A percentile compares a stretch with the other conserved stretches of the same genome.
These are phyloP conservation scores for Terebella lapidaria DNA, from an alignment of 2,888 invertebrate species.

Conservation along the genomic window DNA sequence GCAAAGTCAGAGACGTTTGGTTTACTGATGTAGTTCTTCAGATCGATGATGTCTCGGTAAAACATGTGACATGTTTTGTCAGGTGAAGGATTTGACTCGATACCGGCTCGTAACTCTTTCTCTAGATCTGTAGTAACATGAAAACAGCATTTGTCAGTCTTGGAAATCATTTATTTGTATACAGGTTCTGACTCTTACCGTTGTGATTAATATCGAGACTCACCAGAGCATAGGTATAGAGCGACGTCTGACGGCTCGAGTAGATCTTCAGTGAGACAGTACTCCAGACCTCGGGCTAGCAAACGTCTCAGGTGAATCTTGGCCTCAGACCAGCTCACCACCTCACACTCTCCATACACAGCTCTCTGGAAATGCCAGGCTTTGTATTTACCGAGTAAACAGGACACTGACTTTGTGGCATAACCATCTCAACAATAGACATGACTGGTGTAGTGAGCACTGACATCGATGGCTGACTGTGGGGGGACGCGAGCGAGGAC, in stretches of 20 bases:
- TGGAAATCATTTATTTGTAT: no score
- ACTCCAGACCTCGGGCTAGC: background rate
- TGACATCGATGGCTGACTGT: background rate
- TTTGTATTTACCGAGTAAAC: background rate
- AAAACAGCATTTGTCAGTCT: no score
- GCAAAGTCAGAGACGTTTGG: constrained; percentile 28
- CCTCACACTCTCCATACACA: background rate
- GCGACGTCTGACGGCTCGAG: background rate
- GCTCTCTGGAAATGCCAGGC: background rate
- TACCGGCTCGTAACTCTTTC: constrained; percentile 33
- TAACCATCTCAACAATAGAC: background rate
- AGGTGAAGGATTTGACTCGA: constrained; percentile 30
- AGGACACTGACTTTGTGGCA: background rate
- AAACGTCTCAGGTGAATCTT: background rate
- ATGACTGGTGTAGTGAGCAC: background rate
- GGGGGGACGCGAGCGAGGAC: background rate
- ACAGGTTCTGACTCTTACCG: no score
- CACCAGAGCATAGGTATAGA: background rate
- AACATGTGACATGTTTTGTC: constrained; percentile 33
- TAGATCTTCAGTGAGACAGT: background rate
- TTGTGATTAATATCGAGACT: no score
- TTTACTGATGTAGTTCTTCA: constrained; percentile 44
- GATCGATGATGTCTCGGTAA: constrained; percentile 43
- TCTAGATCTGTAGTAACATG: constrained; percentile 35
- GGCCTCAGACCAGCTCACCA: background rate